Evolutionary conservation across 2,888 invertebrate genomes (phyloP).

Genomic region (Rambutsinella grinnellia): DNA sequence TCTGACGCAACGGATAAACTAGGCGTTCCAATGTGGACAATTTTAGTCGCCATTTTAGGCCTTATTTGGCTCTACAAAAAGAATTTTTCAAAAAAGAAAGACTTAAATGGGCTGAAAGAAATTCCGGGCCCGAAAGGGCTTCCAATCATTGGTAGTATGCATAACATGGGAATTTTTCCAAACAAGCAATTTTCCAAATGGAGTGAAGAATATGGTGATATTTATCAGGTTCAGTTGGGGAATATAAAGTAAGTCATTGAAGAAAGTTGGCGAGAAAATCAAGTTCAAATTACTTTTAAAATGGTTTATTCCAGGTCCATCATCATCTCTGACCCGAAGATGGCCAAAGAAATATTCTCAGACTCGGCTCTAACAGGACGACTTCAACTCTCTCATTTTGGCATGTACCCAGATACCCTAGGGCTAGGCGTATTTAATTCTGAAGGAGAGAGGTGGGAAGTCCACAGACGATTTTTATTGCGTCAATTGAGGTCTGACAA

Average conservation of each 20-base stretch:
- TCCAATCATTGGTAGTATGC: conserved; percentile 1
- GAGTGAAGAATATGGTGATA: conserved; percentile 19
- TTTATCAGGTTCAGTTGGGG: conserved; percentile 25
- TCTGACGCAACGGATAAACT: background rate
- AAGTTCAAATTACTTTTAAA: background rate
- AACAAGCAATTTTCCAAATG: conserved; percentile 13
- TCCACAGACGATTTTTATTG: conserved; percentile 14
- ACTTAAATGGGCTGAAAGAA: conserved; percentile 23
- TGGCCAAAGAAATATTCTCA: conserved; percentile 15
- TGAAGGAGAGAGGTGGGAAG: conserved; percentile 28
- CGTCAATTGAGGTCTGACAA: too few relatives aligned
- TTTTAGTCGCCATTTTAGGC: conserved; percentile 9
- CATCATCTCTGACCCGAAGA: conserved; percentile 20
- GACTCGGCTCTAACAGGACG: conserved; percentile 5
- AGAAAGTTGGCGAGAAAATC: background rate
- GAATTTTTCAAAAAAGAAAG: too few relatives aligned
- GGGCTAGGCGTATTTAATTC: conserved; percentile 10
- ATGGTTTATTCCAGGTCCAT: background rate
- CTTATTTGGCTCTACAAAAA: conserved; percentile 9
- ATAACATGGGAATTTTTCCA: conserved; percentile 6
- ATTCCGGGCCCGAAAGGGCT: conserved; percentile 23
- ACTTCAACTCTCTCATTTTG: background rate
- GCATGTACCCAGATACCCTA: background rate
- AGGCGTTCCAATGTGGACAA: background rate
- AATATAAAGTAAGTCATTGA: background rate